Evolutionary conservation across 2,113 vertebrate genomes (phyloP).

Genomic region (Strigops habroptila): DNA sequence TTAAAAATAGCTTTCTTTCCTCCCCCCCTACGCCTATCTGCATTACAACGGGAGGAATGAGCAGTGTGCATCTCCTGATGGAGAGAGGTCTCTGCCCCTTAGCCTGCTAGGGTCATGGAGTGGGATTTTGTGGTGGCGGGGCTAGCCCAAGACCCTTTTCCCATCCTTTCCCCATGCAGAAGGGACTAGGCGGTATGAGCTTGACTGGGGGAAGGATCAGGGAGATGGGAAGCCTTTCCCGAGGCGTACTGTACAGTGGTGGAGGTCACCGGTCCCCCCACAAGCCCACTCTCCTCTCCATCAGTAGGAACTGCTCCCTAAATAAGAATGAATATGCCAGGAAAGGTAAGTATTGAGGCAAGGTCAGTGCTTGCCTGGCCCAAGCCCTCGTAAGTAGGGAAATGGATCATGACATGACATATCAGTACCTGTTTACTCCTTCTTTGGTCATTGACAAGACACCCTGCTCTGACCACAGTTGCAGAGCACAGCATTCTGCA

Average conservation of each 20-base stretch:
- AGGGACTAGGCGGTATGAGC: background rate
- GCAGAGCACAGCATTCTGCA: accelerated
- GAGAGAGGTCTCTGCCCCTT: background rate
- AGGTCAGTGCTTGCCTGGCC: background rate
- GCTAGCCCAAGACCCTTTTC: background rate
- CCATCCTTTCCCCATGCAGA: background rate
- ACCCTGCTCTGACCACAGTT: accelerated
- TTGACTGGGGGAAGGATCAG: background rate
- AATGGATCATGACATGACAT: accelerated
- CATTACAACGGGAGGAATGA: background rate
- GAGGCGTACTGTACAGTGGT: accelerated
- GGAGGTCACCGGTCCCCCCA: background rate
- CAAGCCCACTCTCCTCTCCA: background rate
- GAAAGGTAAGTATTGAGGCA: background rate
- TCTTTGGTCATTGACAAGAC: background rate
- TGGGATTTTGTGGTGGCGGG: background rate
- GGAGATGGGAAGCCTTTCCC: background rate
- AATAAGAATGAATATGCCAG: accelerated
- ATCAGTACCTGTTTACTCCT: accelerated
- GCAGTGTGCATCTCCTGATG: background rate
- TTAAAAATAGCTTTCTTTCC: background rate
- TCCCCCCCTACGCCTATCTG: background rate
- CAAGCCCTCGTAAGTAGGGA: background rate
- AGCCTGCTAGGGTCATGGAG: background rate
- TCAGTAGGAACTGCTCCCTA: background rate